A percentile compares a stretch with the other conserved stretches of the same genome.
Conservation (phyloP, 2,888 invertebrate species). For the Elaeidobius kamerunicus region DNA sequence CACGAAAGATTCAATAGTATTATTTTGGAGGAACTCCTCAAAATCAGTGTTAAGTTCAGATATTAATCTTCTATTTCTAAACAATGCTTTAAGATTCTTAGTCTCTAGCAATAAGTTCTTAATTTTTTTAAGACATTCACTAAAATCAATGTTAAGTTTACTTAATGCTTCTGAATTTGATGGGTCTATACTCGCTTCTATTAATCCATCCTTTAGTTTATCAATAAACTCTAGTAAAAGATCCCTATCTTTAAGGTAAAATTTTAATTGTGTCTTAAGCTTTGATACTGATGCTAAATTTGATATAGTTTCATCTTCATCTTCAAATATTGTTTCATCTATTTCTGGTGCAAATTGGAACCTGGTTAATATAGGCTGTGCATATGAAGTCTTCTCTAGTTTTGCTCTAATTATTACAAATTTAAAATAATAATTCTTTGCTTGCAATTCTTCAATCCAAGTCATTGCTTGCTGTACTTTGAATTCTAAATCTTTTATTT, state of each 20-base stretch:
- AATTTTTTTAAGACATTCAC: constrained; percentile 25
- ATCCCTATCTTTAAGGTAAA: constrained; percentile 28
- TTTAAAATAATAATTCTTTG: no score
- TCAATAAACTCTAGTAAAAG: constrained; percentile 18
- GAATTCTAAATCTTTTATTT: no score
- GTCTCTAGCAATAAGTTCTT: constrained; percentile 13
- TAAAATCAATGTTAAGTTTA: constrained; percentile 19
- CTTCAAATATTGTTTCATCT: no score
- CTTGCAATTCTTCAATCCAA: no score
- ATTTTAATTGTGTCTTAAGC: constrained; percentile 19
- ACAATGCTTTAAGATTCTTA: constrained; percentile 10
- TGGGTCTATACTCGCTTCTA: constrained; percentile 3
- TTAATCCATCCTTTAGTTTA: constrained; percentile 14
- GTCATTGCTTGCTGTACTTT: constrained; percentile 22
- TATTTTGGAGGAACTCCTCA: constrained; percentile 5
- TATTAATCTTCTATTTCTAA: constrained; percentile 8
- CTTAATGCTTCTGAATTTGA: constrained; percentile 8
- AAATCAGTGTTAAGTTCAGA: constrained; percentile 9
- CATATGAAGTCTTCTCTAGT: no score
- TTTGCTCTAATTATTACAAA: no score
- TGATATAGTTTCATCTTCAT: neutral
- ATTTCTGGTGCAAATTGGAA: no score
- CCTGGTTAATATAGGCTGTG: no score
- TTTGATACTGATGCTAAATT: no score
- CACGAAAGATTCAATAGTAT: no score